A percentile compares a stretch with the other conserved stretches of the same genome.
These are phyloP conservation scores for Silurus asotus DNA, from an alignment of 2,113 vertebrate genomes.

Conservation along the genomic window DNA sequence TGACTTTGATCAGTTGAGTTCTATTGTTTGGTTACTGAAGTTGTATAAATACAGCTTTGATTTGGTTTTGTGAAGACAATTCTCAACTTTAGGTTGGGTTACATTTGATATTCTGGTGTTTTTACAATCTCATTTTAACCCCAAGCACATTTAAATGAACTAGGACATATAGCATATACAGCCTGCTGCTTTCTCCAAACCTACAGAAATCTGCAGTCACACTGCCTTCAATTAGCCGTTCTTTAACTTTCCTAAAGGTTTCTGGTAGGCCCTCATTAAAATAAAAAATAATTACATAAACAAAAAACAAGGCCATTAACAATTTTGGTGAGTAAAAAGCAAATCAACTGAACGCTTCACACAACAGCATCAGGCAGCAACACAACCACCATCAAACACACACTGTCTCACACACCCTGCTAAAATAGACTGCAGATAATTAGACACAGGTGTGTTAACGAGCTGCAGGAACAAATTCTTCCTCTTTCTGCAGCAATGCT, in stretches of 20 bases:
- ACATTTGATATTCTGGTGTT: not conserved
- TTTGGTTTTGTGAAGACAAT: not conserved
- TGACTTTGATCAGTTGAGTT: not conserved
- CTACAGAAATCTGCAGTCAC: not conserved
- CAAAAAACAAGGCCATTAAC: not conserved
- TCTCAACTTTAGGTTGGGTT: not conserved
- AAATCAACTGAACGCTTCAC: too few relatives aligned
- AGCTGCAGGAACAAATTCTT: not conserved
- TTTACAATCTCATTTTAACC: not conserved
- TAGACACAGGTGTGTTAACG: constrained; percentile 2
- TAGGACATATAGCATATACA: not conserved
- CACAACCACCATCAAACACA: not conserved
- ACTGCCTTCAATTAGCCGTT: not conserved
- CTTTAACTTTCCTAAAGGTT: not conserved
- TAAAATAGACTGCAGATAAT: not conserved
- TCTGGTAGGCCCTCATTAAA: too few relatives aligned
- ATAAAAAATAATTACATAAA: not conserved
- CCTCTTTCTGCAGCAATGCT: not conserved
- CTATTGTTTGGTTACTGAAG: not conserved
- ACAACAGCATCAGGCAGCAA: not conserved
- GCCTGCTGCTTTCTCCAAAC: not conserved
- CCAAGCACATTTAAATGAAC: not conserved
- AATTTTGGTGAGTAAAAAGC: not conserved
- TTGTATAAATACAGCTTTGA: not conserved
- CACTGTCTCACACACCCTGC: not conserved